phyloP scores from a whole-genome alignment of 2,797 vertebrate genomes.

The Perodicticus potto region DNA sequence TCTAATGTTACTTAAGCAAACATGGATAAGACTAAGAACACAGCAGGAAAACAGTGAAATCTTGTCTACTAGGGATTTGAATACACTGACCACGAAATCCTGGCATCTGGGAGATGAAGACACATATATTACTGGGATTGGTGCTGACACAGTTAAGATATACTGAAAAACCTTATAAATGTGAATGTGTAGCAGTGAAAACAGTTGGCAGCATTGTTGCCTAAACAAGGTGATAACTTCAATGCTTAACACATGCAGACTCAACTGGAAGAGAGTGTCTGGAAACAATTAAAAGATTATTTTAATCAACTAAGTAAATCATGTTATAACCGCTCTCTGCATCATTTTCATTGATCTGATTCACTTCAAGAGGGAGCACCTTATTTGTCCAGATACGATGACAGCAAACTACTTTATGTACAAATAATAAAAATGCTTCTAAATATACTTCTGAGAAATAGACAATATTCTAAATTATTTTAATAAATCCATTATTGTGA shows the following conservation, averaged over 20 bases:
- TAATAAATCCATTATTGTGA: not conserved
- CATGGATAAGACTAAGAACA: not conserved
- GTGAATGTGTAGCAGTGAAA: not conserved
- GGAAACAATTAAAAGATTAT: not conserved
- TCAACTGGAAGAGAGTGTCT: not conserved
- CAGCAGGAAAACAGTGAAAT: not conserved
- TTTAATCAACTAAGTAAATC: not conserved
- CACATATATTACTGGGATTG: not conserved
- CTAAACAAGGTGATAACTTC: not conserved
- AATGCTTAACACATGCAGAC: not conserved
- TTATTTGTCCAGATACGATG: not conserved
- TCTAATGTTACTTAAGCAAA: not conserved
- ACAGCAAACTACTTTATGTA: not conserved
- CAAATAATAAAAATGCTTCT: not conserved
- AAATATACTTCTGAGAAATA: not conserved
- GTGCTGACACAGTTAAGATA: not conserved
- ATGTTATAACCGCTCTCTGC: not conserved
- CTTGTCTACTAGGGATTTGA: not conserved
- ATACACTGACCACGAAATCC: not conserved
- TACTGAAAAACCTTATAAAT: not conserved
- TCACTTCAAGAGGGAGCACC: not conserved
- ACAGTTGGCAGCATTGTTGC: not conserved
- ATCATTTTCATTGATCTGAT: not conserved
- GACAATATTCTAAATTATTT: not conserved
- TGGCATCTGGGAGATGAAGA: not conserved